These are phyloP conservation scores for Hypanus sabinus DNA, from an alignment of 2,113 vertebrate species.

Conservation along the genomic window DNA sequence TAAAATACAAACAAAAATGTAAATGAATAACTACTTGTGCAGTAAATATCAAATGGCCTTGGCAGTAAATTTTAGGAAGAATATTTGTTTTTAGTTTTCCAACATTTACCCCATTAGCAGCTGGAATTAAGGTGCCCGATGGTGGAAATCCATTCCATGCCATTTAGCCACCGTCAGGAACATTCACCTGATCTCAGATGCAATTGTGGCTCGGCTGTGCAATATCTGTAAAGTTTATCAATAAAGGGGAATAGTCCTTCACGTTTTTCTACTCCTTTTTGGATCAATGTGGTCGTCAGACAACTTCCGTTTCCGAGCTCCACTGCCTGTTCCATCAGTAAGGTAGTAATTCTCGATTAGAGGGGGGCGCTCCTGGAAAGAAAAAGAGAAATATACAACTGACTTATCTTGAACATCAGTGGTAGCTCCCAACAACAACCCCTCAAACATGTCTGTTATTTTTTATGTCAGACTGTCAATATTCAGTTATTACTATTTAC, in stretches of 20 bases:
- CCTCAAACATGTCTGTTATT: background rate
- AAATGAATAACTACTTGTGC: background rate
- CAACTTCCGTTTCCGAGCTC: conserved; percentile 77
- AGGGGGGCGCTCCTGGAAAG: conserved; percentile 72
- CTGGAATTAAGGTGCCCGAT: background rate
- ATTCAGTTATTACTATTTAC: background rate
- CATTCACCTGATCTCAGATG: background rate
- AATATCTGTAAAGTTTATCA: too few species aligned
- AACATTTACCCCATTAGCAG: background rate
- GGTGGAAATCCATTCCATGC: background rate
- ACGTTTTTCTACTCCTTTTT: conserved; percentile 68
- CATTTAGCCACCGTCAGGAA: background rate
- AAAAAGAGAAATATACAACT: background rate
- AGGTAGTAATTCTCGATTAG: conserved; percentile 66
- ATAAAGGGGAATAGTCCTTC: conserved; percentile 39
- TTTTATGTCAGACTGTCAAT: background rate
- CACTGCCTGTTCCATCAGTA: conserved; percentile 51
- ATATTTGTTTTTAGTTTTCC: background rate
- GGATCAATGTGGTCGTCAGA: conserved; percentile 52
- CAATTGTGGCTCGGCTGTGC: background rate
- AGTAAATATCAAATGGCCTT: background rate
- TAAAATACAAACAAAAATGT: conserved; percentile 11
- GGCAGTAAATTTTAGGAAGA: background rate
- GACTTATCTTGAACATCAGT: background rate
- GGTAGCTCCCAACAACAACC: background rate